A percentile compares a stretch with the other conserved stretches of the same genome.
These are phyloP conservation scores for Lepidochitona cinerea DNA, from an alignment of 2,888 invertebrate genomes.

Conservation along the genomic window DNA sequence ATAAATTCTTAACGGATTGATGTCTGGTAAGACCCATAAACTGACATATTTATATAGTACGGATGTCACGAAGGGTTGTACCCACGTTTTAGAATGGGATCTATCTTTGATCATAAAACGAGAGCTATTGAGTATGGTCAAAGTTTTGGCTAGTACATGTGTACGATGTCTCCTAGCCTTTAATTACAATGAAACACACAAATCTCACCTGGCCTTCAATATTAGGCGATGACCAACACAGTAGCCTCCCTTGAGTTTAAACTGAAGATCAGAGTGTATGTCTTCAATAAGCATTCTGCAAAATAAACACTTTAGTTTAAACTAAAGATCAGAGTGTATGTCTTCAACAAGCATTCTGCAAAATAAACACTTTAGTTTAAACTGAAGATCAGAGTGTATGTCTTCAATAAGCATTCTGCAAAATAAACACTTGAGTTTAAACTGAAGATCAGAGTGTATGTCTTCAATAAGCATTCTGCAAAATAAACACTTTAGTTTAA, in stretches of 20 bases:
- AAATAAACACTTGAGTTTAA: conserved; percentile 32
- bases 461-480: conserved; percentile 42
- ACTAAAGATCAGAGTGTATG: conserved; percentile 36
- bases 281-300: conserved; percentile 42
- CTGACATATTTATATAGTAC: no score
- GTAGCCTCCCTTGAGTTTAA: conserved; percentile 27
- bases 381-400: conserved; percentile 36
- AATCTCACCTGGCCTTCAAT: conserved; percentile 40
- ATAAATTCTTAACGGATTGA: no score
- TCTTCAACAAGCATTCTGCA: conserved; percentile 42
- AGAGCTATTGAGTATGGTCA: no score
- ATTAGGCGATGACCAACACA: conserved; percentile 41
- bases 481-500: no score
- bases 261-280: conserved; percentile 36
- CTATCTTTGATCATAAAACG: not conserved
- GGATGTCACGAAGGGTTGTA: no score
- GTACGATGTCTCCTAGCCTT: no score
- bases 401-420: conserved; percentile 42
- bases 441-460: conserved; percentile 36
- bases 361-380: conserved; percentile 32
- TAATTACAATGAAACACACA: not conserved
- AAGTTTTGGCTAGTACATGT: no score
- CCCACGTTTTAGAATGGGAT: no score
- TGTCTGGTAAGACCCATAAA: no score
- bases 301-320: conserved; percentile 32